Percentiles rank a stretch among this genome's conserved stretches.
Conservation (phyloP, 1,140 invertebrate species). For the Arctopsyche grandis region DNA sequence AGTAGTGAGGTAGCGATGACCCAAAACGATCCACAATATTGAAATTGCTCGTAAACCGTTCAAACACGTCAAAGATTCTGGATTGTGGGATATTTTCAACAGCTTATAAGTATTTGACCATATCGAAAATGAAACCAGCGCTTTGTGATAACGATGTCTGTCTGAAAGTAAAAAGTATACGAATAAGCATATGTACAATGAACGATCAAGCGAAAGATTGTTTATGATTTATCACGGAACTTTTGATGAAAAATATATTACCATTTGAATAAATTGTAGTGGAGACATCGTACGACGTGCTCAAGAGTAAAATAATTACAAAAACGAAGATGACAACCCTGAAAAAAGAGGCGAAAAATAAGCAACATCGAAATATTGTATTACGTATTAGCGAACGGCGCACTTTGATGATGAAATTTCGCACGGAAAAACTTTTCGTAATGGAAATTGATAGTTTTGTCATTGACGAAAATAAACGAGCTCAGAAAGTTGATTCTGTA, state of each 20-base stretch:
- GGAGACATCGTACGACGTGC: conserved; percentile 4
- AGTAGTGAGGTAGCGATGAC: conserved; percentile 63
- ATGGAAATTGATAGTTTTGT: no score
- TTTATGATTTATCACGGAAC: no score
- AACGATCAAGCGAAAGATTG: no score
- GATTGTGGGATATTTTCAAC: conserved; percentile 54
- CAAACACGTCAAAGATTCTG: conserved; percentile 61
- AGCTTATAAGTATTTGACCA: conserved; percentile 59
- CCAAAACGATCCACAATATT: conserved; percentile 74
- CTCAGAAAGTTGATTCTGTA: no score
- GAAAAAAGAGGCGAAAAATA: conserved; percentile 21
- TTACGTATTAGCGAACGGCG: neutral
- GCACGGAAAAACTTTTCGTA: no score
- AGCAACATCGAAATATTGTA: neutral
- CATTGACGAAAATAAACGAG: no score
- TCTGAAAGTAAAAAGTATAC: neutral
- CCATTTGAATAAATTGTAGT: neutral
- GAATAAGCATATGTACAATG: no score
- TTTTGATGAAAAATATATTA: no score
- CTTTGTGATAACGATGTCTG: neutral
- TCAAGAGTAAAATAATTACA: neutral
- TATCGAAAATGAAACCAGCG: conserved; percentile 58
- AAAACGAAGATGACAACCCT: neutral
- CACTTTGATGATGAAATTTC: no score
- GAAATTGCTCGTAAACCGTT: conserved; percentile 70